Evolutionary conservation across 2,113 vertebrate genomes (phyloP).

Genomic region (Nettapus auritus): DNA sequence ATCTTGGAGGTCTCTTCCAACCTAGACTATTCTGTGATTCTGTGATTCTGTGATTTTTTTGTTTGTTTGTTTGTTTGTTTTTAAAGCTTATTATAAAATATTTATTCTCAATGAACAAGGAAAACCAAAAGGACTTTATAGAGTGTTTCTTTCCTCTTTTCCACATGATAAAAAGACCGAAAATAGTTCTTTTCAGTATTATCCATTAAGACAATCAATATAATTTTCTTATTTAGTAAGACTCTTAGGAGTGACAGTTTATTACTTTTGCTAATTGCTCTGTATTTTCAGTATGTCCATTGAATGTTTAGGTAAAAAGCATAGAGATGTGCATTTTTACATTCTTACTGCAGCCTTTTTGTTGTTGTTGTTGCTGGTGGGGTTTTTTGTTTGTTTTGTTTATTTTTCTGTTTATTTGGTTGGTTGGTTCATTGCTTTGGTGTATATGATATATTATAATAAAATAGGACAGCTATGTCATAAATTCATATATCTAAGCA

Average conservation of each 20-base stretch:
- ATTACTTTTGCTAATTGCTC: neutral
- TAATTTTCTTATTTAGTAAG: slow-evolving; percentile 40
- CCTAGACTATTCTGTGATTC: no score
- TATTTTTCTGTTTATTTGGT: neutral
- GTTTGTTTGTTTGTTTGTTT: no score
- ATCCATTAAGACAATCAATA: slow-evolving; percentile 16
- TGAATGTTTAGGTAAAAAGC: neutral
- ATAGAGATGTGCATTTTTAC: neutral
- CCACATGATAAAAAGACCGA: neutral
- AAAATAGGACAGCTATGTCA: neutral
- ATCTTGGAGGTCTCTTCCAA: no score
- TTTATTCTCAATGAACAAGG: neutral
- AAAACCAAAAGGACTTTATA: neutral
- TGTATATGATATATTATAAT: neutral
- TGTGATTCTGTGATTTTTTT: no score
- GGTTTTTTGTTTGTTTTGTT: neutral
- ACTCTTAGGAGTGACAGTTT: neutral
- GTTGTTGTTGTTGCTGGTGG: neutral
- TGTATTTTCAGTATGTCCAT: neutral
- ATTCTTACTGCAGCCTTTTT: neutral
- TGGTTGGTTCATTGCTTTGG: neutral
- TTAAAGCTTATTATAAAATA: neutral
- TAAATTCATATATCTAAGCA: neutral
- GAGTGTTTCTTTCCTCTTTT: neutral
- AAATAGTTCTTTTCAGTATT: neutral